Base-by-base conservation (phyloP, 2,888 invertebrate species). In the Trichopria drosophilae region DNA sequence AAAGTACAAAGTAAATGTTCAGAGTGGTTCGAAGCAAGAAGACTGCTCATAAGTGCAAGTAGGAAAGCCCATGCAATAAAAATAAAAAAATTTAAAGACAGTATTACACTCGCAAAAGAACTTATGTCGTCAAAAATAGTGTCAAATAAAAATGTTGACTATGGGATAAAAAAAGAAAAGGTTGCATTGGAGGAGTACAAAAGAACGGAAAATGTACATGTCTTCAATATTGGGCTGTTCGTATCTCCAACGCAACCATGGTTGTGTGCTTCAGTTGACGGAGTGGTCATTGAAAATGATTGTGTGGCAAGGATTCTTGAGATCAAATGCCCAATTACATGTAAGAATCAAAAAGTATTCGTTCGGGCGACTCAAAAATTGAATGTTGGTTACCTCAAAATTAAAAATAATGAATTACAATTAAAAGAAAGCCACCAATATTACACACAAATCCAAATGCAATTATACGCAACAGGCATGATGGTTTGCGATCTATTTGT, bases 321-420 rank as follows among this genome's bases (percentile, higher is more conserved):
- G 48, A 40, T 60, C 28, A 59, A 59, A 43, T 58, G 59, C 24
- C 57, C 57, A 1, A 39, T 28, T 12, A 37, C 41, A 3, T 58
- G 56, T 35, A 43, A 39, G 18, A 36, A 24, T n/a, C n/a, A n/a
- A n/a, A n/a, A n/a, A n/a, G n/a, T n/a, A n/a, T n/a, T n/a, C n/a
- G n/a, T n/a, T n/a, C n/a, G n/a, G n/a, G n/a, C n/a, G n/a, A n/a
- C n/a, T n/a, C n/a, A n/a, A n/a, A n/a, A n/a, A n/a, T n/a, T n/a
- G n/a, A n/a, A n/a, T n/a, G n/a, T n/a, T n/a, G n/a, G n/a, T n/a
- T n/a, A n/a, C n/a, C n/a, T n/a, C n/a, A n/a, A n/a, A n/a, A n/a
- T n/a, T n/a, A n/a, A n/a, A n/a, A n/a, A n/a, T n/a, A n/a, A n/a
- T n/a, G n/a, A n/a, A n/a, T n/a, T 40, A 9, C 3, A 26, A 7